Evolutionary conservation across 2,888 invertebrate genomes (phyloP), one percentile per base, ranked within the genome.

Genomic region (Tethea ocularis): DNA sequence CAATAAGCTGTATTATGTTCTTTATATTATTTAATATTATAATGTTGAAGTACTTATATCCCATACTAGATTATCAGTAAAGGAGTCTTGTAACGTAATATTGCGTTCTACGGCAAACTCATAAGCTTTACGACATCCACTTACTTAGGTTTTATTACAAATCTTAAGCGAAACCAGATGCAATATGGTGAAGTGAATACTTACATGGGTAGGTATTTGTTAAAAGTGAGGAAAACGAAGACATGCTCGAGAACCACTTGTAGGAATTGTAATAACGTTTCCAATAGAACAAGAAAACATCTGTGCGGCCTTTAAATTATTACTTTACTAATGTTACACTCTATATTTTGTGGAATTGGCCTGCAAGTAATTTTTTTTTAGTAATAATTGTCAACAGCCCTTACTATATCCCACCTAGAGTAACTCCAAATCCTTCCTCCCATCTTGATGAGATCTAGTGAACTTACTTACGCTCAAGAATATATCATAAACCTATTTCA

Each of bases 61-160:
- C 20, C 20, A 5, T 33, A 70, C 66, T 71, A 73, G 67, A 77
- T 68, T 66, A 73, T 72, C 64, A 68, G 69, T 69, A 72, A 77
- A 74, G 71, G 75, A 65, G 74, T 80, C 75, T 78, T 72, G 75
- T 74, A 68, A 61, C 73, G 64, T 75, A 70, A 83, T 84, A 86
- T 84, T 78, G 77, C 79, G 73, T 75, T 72, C 68, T 69, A 77
- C 72, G 73, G 72, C 65, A 78, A 78, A 78, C 84, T 84, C 80
- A 82, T 84, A 83, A 84, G 77, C 72, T 80, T 76, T 78, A 78
- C 74, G 74, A 76, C 77, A 80, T 80, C 80, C 74, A 78, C 76
- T 81, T 79, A 77, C 77, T 82, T 77, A 80, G 73, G 80, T 82
- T 78, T 82, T 83, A 84, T 82, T 83, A 77, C 73, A 77, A 77